Base-by-base conservation (phyloP, 37 sponge, comb jelly and placozoan genomes). In the Oscarella lobularis region DNA sequence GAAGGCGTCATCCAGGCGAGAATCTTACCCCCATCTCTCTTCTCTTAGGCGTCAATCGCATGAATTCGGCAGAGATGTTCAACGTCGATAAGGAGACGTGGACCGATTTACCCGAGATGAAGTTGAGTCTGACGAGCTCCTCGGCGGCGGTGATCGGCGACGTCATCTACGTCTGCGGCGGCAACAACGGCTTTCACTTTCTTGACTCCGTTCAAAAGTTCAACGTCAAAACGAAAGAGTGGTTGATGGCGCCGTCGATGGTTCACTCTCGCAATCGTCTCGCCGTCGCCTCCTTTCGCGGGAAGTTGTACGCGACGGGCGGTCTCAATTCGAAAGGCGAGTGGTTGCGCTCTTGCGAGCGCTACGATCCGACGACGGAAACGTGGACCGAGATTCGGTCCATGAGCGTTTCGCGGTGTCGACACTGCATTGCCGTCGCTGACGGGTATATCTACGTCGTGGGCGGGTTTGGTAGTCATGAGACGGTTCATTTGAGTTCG, bases 361-460 rank as follows among this genome's bases (percentile, higher is more conserved):
- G 20, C 9, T 48, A 48, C 60, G 60, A 48, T 48, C 60, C 60
- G 20, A 20, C 9, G 60, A 48, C 60, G 9, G 60, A 48, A 9
- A 48, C 60, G 60, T 48, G 60, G 60, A 48, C 60, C 20, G 14
- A 9, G 60, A 48, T 48, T 20, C 9, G 20, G 60, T 27, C 9
- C 9, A 48, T 48, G 60, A 48, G 20, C 20, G 60, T 48, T 9
- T 48, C 60, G 20, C 60, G 60, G 60, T 48, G 60, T 20, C 9
- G 60, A 48, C 60, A 48, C 20, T 48, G 60, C 60, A 48, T 20
- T 48, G 60, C 60, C 60, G 60, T 48, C 60, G 60, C 60, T 20
- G 60, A 48, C 20, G 60, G 60, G 9, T 48, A 48, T 20, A 48
- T 48, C 14, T 48, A 48, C 20, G 60, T 20, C 60, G 9, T 48